Base-by-base conservation (phyloP, 2,113 vertebrate species). In the Falco punctatus region DNA sequence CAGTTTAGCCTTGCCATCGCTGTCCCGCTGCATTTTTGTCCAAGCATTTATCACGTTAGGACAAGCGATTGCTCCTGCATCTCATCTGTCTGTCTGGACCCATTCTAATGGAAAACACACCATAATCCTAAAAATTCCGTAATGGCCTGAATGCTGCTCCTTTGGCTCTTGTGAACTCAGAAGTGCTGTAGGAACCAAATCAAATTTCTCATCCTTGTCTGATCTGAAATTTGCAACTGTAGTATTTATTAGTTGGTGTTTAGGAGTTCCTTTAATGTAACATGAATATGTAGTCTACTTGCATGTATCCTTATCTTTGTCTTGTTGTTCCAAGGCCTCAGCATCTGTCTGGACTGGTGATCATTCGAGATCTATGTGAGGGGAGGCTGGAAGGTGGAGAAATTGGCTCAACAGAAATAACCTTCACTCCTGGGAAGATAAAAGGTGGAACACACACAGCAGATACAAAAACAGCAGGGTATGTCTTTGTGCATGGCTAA, bases 391-490 rank as follows among this genome's bases (percentile, higher is more conserved):
- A 99, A 87, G 99, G 99, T 4, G 99, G 98, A 84, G 97, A 97
- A 80, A 98, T 99, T 52, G 99, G 99, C 81, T 99, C 99, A 55
- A 99, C 99, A 5, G 99, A 99, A 98, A 98, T 99, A 95, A 98
- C 91, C 15, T 98, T 99, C 92, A 98, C 94, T 51, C 98, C 99
- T 20, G 98, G 98, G 75, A 99, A 99, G 98, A 99, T 99, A 95
- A 98, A 94, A 96, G 98, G 99, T 33, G 99, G 99, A 88, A 98
- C 95, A 88, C 98, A 99, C 94, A 96, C 97, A 6, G 99, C 99
- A 11, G 99, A 99, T 97, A 99, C 99, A 18, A 99, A 98, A 94
- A 99, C 99, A 55, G 99, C 99, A 33, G 99, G 99, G 99, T 99
- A 98, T 90, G 98, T 95, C n/a, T 85, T 79, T 81, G 44, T 78